Base-by-base conservation (phyloP, 2,888 invertebrate genomes). In the Andrena bicolor region DNA sequence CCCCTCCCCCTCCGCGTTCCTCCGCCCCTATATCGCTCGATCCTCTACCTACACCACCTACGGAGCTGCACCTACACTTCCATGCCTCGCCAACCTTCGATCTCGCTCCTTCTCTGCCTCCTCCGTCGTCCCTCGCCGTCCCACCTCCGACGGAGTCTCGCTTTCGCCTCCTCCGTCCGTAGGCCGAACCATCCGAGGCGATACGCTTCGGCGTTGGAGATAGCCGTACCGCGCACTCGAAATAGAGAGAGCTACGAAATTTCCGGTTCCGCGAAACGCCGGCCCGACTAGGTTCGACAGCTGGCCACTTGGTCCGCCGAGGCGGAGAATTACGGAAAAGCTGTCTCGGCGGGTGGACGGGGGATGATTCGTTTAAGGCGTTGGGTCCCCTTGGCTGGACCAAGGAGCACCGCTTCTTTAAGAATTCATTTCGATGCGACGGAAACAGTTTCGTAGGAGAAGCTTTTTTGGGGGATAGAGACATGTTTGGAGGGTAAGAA, bases 211-310 rank as follows among this genome's bases (percentile, higher is more conserved):
- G 56, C 49, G 53, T 61, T 65, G 64, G 82, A 77, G 80, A 77
- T 58, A 70, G 63, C 80, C 65, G 63, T 61, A 74, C 41, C 73
- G 48, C 64, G 70, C 63, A 72, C 82, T 87, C 76, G 76, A 89
- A 88, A 89, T 88, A 86, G 88, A 89, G 81, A 63, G 75, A 83
- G 68, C 80, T 75, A 72, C 78, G 87, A 88, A 87, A 86, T 89
- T 85, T 88, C 83, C 86, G 86, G 85, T 90, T 88, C 82, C 86
- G 81, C 61, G 82, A 81, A 82, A 81, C 56, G 74, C 51, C 71
- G 35, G 35, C 61, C 56, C 60, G 74, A 20, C 16, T 5, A 20
- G 41, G 16, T 58, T 41, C 70, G 28, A 58, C 35, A 60, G 58
- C 28, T 26, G 13, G 16, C 56, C 13, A 51, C 20, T 51, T 28